Evolutionary conservation across 2,113 vertebrate species (phyloP).

Genomic region (Neodon shergylaensis): DNA sequence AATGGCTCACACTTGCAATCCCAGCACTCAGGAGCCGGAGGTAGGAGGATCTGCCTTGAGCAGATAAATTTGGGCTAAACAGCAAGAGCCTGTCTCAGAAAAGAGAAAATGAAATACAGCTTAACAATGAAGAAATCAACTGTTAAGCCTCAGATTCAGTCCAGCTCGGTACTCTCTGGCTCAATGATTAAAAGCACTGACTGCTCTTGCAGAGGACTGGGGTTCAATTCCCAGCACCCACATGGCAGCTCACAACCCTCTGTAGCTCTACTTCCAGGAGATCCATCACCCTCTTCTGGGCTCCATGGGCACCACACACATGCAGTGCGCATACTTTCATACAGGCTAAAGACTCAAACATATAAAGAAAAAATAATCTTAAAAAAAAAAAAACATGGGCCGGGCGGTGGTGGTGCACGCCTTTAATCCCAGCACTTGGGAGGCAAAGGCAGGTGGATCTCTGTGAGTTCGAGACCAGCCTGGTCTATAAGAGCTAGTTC

Average conservation of each 20-base stretch:
- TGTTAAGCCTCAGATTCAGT: conserved; percentile 18
- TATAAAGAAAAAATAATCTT: not conserved
- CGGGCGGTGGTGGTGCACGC: too few relatives aligned
- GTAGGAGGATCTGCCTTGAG: not conserved
- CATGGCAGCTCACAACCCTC: not conserved
- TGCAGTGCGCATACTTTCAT: not conserved
- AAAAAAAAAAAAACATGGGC: not conserved
- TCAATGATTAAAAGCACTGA: not conserved
- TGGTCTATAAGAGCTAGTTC: too few relatives aligned
- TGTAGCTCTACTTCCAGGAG: not conserved
- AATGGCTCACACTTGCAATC: not conserved
- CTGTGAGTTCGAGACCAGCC: too few relatives aligned
- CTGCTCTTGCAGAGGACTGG: not conserved
- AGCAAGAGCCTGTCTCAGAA: not conserved
- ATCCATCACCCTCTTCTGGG: not conserved
- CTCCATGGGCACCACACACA: not conserved
- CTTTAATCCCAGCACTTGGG: too few relatives aligned
- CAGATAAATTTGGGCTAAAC: not conserved
- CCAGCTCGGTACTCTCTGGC: conserved; percentile 6
- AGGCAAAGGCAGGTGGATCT: too few relatives aligned
- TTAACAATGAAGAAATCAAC: conserved; percentile 25
- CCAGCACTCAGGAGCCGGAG: not conserved
- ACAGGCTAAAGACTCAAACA: not conserved
- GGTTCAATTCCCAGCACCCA: not conserved
- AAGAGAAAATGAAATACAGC: not conserved